Evolutionary conservation across 1,140 invertebrate genomes (phyloP).

Genomic region (Conopomorpha cramerella): DNA sequence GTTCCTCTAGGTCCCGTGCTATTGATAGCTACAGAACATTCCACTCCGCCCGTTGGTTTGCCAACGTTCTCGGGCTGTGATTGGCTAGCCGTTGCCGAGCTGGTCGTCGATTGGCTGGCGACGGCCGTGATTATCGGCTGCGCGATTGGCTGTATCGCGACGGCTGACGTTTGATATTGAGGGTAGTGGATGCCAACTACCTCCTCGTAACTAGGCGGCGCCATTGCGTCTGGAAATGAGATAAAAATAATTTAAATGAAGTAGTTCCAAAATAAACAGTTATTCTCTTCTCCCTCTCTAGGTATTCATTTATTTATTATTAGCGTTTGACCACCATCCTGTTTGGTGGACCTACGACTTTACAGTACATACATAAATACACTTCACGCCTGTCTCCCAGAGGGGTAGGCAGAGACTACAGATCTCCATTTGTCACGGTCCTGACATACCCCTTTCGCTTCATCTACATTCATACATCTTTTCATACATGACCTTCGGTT

Average conservation of each 20-base stretch:
- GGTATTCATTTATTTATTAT: too few relatives aligned
- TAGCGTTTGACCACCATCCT: too few relatives aligned
- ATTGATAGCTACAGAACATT: constrained; percentile 8
- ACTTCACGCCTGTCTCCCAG: too few relatives aligned
- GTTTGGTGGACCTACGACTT: neutral
- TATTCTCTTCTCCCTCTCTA: too few relatives aligned
- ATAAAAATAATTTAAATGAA: constrained; percentile 3
- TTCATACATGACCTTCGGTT: constrained; percentile 54
- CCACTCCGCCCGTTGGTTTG: constrained; percentile 1
- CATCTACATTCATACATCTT: too few relatives aligned
- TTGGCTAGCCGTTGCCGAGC: constrained; percentile 4
- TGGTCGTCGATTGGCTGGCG: constrained; percentile 7
- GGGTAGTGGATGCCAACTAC: constrained; percentile 43
- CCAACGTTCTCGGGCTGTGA: neutral
- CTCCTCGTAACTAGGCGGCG: constrained; percentile 47
- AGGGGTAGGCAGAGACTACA: too few relatives aligned
- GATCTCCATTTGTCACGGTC: too few relatives aligned
- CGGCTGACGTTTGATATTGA: constrained; percentile 9
- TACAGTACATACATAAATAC: neutral
- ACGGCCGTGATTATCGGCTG: constrained; percentile 33
- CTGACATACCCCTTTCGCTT: too few relatives aligned
- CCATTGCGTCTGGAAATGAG: constrained; percentile 38
- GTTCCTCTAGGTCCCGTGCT: constrained; percentile 6
- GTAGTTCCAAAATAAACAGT: too few relatives aligned
- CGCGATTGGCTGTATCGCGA: constrained; percentile 24